phyloP scores from a whole-genome alignment of 2,113 vertebrate genomes.

The Ptyas mucosa region DNA sequence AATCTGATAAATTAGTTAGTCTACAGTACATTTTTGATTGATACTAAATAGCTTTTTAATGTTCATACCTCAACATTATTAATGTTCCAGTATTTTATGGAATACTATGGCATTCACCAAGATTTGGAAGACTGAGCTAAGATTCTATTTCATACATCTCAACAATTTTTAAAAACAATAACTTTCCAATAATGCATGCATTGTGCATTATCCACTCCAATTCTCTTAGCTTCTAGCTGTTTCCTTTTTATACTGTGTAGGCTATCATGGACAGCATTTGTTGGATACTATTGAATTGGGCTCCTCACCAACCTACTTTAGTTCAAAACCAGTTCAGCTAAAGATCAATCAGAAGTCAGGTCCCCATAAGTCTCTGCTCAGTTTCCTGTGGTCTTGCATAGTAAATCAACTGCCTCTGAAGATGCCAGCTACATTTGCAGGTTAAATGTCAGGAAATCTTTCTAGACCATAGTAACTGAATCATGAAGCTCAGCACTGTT shows the following conservation, averaged over 20 bases:
- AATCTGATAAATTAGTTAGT: background rate
- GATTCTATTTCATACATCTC: background rate
- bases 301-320: background rate
- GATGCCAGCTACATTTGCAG: too few relatives aligned
- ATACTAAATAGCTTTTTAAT: slow-evolving; percentile 1
- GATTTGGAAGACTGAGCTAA: background rate
- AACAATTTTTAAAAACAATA: background rate
- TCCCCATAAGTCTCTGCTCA: background rate
- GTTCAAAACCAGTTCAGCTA: background rate
- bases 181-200: background rate
- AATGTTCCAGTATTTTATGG: background rate
- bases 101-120: background rate
- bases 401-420: background rate
- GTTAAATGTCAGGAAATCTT: too few relatives aligned
- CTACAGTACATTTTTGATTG: slow-evolving; percentile 7
- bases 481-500: background rate
- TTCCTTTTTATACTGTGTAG: background rate
- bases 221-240: background rate
- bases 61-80: background rate
- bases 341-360: background rate
- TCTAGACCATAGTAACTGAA: too few relatives aligned
- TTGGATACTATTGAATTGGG: background rate
- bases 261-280: background rate
- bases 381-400: background rate
- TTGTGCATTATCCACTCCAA: background rate